These are phyloP conservation scores for Ischnus inquisitorius DNA, from an alignment of 2,888 invertebrate genomes.

Conservation along the genomic window DNA sequence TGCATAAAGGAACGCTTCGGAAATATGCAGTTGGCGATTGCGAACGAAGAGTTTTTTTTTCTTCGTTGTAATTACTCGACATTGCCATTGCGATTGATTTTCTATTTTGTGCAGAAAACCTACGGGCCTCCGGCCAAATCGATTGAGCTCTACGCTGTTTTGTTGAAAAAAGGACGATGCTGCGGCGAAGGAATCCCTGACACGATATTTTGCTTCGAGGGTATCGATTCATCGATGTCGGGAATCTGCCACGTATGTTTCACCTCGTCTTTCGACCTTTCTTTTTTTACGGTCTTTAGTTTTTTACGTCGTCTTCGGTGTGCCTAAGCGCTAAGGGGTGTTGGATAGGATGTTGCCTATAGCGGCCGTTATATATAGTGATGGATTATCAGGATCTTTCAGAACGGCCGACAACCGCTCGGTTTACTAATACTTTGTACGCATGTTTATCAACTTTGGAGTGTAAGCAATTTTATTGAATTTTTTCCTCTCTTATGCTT, in stretches of 20 bases:
- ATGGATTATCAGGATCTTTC: neutral
- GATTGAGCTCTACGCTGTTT: conserved; percentile 14
- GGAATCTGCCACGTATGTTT: conserved; percentile 34
- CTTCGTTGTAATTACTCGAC: neutral
- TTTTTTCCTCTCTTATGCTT: no score
- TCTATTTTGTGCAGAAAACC: neutral
- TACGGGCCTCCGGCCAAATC: neutral
- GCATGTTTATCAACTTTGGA: no score
- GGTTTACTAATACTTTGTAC: neutral
- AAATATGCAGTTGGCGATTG: neutral
- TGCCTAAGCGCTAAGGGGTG: no score
- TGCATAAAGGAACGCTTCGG: no score
- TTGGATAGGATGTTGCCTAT: no score
- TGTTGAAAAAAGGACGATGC: conserved; percentile 22
- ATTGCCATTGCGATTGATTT: neutral
- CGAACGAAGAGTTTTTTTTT: neutral
- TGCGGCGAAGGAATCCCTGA: neutral
- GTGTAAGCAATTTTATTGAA: no score
- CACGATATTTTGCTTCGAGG: conserved; percentile 28
- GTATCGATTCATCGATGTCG: neutral
- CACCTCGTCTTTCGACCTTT: neutral
- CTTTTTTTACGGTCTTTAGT: neutral
- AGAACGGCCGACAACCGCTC: neutral
- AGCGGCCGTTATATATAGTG: no score
- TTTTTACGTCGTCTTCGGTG: neutral